These are phyloP conservation scores for Erebia ligea DNA, from an alignment of 2,888 invertebrate species.

Conservation along the genomic window DNA sequence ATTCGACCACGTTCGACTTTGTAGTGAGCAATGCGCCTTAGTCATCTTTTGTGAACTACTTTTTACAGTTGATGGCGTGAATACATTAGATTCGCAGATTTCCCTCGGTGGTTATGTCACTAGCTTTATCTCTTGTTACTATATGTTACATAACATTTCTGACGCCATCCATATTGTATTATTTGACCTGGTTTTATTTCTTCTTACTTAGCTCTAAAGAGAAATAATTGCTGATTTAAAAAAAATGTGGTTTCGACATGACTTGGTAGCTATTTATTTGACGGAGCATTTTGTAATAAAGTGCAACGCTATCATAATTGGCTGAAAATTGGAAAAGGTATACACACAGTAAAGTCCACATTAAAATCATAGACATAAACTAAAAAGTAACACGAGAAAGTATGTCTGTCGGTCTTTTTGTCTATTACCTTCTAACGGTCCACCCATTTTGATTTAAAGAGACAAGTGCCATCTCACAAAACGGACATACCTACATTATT, in stretches of 20 bases:
- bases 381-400: no score
- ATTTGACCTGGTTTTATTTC: slow-evolving; percentile 17
- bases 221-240: slow-evolving; percentile 7
- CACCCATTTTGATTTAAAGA: no score
- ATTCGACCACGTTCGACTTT: no score
- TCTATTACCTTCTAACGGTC: no score
- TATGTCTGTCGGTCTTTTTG: no score
- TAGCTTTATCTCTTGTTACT: slow-evolving; percentile 3
- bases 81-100: slow-evolving; percentile 13
- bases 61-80: slow-evolving; percentile 4
- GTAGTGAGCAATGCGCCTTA: no score
- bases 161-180: slow-evolving; percentile 16
- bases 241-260: background rate
- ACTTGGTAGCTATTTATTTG: background rate
- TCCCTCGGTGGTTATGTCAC: slow-evolving; percentile 15
- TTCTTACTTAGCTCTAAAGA: slow-evolving; percentile 1
- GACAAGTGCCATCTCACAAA: no score
- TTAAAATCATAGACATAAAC: no score
- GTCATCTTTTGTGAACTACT: background rate
- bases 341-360: no score
- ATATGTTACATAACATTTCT: slow-evolving; percentile 7
- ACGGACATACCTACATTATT: no score
- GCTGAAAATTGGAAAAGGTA: background rate
- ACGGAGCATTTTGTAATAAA: background rate
- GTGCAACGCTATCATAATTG: background rate